Evolutionary conservation across 2,888 invertebrate species (phyloP).

Genomic region (Baronia brevicornis): DNA sequence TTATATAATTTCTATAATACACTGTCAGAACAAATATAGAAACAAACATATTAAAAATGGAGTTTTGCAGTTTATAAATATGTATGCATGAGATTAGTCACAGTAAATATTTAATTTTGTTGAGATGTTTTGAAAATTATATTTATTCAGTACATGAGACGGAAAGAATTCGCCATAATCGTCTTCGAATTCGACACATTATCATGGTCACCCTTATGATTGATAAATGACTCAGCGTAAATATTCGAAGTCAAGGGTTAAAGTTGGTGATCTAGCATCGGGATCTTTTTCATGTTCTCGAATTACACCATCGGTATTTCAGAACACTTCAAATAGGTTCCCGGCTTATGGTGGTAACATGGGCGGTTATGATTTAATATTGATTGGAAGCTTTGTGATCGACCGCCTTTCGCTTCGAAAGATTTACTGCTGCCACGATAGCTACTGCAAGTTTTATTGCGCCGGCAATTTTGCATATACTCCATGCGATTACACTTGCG

Average conservation of each 20-base stretch:
- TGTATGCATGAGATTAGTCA: too few species aligned
- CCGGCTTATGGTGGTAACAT: constrained; percentile 41
- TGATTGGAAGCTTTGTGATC: constrained; percentile 58
- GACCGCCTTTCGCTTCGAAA: constrained; percentile 34
- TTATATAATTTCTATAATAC: too few species aligned
- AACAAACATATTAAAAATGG: too few species aligned
- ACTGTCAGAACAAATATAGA: too few species aligned
- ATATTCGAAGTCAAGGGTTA: constrained; percentile 63
- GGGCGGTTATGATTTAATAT: constrained; percentile 63
- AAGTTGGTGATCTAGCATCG: constrained; percentile 58
- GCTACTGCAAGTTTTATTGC: constrained; percentile 46
- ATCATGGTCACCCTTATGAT: constrained; percentile 48
- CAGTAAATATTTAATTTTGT: too few species aligned
- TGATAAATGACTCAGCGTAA: constrained; percentile 68
- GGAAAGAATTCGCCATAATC: constrained; percentile 2
- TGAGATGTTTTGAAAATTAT: not conserved
- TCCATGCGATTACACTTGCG: constrained; percentile 11
- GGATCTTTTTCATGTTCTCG: constrained; percentile 51
- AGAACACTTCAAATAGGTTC: constrained; percentile 21
- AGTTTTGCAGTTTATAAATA: too few species aligned
- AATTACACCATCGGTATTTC: constrained; percentile 42
- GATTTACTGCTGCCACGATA: constrained; percentile 57
- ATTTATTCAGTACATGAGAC: too few species aligned
- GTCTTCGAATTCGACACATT: constrained; percentile 3
- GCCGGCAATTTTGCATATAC: constrained; percentile 27